Percentiles rank a stretch among this genome's conserved stretches.
phyloP scores from a whole-genome alignment of 2,797 vertebrate species.

The Peromyscus eremicus region DNA sequence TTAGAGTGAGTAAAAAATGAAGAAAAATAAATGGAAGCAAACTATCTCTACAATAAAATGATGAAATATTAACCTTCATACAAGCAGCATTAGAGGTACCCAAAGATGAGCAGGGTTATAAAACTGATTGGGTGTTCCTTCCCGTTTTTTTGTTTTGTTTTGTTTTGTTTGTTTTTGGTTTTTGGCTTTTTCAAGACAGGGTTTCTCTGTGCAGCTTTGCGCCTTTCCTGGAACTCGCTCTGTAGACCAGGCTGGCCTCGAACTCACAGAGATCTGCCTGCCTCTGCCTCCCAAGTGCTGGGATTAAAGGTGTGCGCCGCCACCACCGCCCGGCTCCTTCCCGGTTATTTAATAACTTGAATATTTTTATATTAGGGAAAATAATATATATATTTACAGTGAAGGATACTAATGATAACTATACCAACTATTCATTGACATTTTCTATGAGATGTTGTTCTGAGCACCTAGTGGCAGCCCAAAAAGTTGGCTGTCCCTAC shows the following conservation, averaged over 20 bases:
- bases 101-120: not conserved
- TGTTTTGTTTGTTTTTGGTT: too few species aligned
- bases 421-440: not conserved
- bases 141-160: too few species aligned
- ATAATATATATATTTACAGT: not conserved
- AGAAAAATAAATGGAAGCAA: constrained; percentile 11
- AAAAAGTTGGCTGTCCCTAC: not conserved
- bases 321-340: too few species aligned
- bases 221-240: too few species aligned
- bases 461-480: not conserved
- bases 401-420: not conserved
- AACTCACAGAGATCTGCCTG: too few species aligned
- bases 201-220: too few species aligned
- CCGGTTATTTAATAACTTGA: not conserved
- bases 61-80: not conserved
- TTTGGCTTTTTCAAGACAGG: too few species aligned
- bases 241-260: too few species aligned
- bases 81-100: not conserved
- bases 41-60: not conserved
- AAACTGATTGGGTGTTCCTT: not conserved
- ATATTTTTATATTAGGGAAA: not conserved
- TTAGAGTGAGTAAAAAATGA: not conserved
- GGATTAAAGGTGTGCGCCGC: too few species aligned
- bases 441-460: not conserved
- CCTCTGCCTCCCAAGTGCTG: too few species aligned